Evolutionary conservation across 2,113 vertebrate genomes (phyloP).

Genomic region (Hylia prasina): DNA sequence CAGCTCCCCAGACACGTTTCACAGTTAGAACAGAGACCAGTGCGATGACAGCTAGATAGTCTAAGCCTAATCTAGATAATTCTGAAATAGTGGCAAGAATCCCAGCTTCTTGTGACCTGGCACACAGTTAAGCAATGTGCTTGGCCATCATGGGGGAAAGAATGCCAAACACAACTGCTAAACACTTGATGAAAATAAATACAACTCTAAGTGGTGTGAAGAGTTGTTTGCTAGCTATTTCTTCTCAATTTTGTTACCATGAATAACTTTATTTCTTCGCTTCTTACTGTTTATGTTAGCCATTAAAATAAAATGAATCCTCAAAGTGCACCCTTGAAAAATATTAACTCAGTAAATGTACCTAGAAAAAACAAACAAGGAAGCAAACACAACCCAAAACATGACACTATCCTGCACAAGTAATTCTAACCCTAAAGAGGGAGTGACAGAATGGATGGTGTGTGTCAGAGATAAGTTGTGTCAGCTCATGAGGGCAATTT

Average conservation of each 20-base stretch:
- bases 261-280: background rate
- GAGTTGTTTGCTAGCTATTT: background rate
- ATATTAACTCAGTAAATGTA: background rate
- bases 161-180: background rate
- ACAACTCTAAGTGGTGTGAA: background rate
- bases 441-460: background rate
- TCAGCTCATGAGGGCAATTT: background rate
- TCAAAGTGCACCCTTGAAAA: background rate
- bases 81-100: slow-evolving; percentile 14
- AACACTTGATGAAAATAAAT: background rate
- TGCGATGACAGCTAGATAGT: slow-evolving; percentile 29
- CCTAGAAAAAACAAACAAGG: background rate
- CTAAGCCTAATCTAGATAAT: background rate
- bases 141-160: background rate
- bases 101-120: slow-evolving; percentile 51
- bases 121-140: background rate
- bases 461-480: background rate
- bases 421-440: background rate
- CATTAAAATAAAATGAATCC: background rate
- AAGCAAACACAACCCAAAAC: background rate
- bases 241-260: background rate
- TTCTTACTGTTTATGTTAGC: background rate
- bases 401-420: background rate
- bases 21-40: background rate
- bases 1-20: background rate